Percentiles rank a stretch among this genome's conserved stretches.
These are phyloP conservation scores for Mimas tiliae DNA, from an alignment of 2,888 invertebrate genomes.

Conservation along the genomic window DNA sequence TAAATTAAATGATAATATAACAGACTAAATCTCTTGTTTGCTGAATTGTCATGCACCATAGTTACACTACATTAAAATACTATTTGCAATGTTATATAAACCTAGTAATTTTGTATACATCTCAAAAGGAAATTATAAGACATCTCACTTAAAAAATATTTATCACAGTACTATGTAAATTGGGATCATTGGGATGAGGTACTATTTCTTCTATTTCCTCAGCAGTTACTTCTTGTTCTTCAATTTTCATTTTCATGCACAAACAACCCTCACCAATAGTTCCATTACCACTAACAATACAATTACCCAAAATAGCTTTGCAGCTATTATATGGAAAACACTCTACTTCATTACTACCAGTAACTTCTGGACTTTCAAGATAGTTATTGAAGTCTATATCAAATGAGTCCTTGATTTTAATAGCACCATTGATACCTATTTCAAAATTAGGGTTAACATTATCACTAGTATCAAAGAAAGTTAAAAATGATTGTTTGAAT, in stretches of 20 bases:
- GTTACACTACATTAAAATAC: neutral
- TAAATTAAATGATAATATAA: neutral
- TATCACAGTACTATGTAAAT: conserved; percentile 37
- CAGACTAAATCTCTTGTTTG: neutral
- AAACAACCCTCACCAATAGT: conserved; percentile 70
- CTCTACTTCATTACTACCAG: conserved; percentile 35
- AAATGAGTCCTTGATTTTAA: conserved; percentile 65
- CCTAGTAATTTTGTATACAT: too few species aligned
- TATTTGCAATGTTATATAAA: too few species aligned
- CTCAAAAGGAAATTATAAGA: too few species aligned
- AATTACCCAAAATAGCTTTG: conserved; percentile 71
- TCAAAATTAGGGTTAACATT: conserved; percentile 52
- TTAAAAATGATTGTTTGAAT: neutral
- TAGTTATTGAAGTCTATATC: conserved; percentile 53
- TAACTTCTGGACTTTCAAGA: conserved; percentile 29
- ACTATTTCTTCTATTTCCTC: conserved; percentile 77
- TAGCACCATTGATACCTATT: conserved; percentile 60
- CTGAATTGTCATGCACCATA: neutral
- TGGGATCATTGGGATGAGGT: conserved; percentile 55
- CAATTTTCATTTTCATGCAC: conserved; percentile 71
- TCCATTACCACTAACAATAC: conserved; percentile 71
- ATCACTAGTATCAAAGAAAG: conserved; percentile 24
- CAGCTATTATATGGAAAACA: conserved; percentile 67
- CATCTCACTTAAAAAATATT: neutral
- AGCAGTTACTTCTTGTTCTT: conserved; percentile 61